Base-by-base conservation (phyloP, 2,888 invertebrate genomes). In the Amblyteles armatorius region DNA sequence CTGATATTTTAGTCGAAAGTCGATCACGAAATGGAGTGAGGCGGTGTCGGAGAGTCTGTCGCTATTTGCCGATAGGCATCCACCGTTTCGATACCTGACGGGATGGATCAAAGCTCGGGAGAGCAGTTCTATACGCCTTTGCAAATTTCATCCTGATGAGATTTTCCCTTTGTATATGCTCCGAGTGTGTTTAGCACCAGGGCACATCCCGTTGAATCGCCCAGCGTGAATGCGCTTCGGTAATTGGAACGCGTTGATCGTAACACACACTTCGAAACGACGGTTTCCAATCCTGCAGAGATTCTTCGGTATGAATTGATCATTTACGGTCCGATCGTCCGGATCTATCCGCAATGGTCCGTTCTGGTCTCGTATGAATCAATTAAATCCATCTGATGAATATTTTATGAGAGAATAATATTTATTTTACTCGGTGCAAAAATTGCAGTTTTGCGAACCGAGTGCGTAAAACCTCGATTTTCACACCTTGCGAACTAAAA, bases 51-150 rank as follows among this genome's bases (percentile, higher is more conserved):
- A 48, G 44, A 48, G 4, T 44, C 4, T 50, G 57, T 65, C 52
- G 86, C 84, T 82, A 88, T 87, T 86, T 87, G 72, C 79, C 82
- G 81, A 88, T 84, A 84, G 82, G 65, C 72, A 88, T 88, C 76
- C 78, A 82, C 55, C 83, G 80, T 88, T 84, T 81, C 74, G 73
- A 87, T 85, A 71, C 73, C 79, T 79, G 74, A 55, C 63, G 36
- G 72, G 68, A n/a, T 68, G 44, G 63, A 52, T 68, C 48, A 57
- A 63, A 63, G 19, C 11, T 19, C 13, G 57, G 44, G 22, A 50
- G 63, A 16, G 16, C 4, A 19, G 16, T 16, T 57, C 16, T 36
- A 26, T 29, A 9, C 36, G 29, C 19, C 57, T 74, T 44, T 22
- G 71, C 36, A 33, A 71, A 81, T 69, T 71, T 63, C 63, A 33